phyloP scores from a whole-genome alignment of 1,140 invertebrate species.

The Leptinotarsa defecta region DNA sequence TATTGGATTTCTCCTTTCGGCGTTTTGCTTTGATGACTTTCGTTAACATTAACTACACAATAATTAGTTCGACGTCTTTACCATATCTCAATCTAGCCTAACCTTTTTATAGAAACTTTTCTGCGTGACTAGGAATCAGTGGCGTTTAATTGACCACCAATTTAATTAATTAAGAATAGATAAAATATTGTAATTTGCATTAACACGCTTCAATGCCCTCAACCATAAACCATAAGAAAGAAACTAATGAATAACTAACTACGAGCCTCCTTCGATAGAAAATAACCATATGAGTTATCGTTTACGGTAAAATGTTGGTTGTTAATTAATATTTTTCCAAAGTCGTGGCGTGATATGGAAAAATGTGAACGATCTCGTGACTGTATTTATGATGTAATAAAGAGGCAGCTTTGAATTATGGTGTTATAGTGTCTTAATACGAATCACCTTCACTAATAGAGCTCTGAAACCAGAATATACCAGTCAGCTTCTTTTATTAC shows the following conservation, averaged over 20 bases:
- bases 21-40: too few relatives aligned
- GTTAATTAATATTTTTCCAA: slow-evolving; percentile 4
- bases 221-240: neutral
- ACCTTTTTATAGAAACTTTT: neutral
- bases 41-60: too few relatives aligned
- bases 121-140: neutral
- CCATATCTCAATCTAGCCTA: too few relatives aligned
- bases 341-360: neutral
- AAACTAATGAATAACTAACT: neutral
- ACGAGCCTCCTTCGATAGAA: neutral
- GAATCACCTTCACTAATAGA: neutral
- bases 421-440: neutral
- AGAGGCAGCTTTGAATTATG: neutral
- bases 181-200: neutral
- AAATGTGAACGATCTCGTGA: slow-evolving; percentile 2
- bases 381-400: neutral
- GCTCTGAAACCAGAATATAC: too few relatives aligned
- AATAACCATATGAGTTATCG: neutral
- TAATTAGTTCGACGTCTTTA: too few relatives aligned
- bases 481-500: too few relatives aligned
- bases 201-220: slow-evolving; percentile 5
- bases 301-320: neutral
- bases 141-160: neutral
- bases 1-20: too few relatives aligned
- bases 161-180: neutral